These are phyloP conservation scores for Leptinotarsa haldemani DNA, from an alignment of 2,888 invertebrate species.

Conservation along the genomic window DNA sequence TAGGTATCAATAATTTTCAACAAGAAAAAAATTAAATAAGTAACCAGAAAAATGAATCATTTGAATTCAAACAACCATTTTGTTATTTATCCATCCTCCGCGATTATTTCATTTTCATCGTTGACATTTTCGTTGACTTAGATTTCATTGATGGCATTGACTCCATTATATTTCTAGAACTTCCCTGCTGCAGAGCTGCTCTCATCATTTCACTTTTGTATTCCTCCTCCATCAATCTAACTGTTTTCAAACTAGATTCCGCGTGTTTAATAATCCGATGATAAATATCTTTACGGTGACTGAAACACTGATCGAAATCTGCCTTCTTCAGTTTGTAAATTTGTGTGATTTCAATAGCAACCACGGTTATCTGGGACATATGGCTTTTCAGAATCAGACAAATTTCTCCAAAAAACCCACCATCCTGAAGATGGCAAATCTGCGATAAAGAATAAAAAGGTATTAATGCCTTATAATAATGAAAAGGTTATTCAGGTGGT, in stretches of 20 bases:
- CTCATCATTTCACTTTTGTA: background rate
- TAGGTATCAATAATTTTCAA: too few relatives aligned
- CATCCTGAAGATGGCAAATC: slow-evolving; percentile 5
- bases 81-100: too few relatives aligned
- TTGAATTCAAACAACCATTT: too few relatives aligned
- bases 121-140: too few relatives aligned
- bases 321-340: background rate
- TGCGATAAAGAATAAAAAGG: background rate
- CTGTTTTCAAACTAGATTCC: background rate
- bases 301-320: background rate
- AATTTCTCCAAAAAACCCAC: slow-evolving; percentile 1
- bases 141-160: background rate
- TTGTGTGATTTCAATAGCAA: slow-evolving; percentile 2
- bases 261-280: background rate
- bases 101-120: too few relatives aligned
- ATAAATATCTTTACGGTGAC: background rate
- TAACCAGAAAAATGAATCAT: too few relatives aligned
- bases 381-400: background rate
- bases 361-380: background rate
- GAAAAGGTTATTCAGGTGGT: too few relatives aligned
- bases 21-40: background rate
- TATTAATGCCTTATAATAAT: background rate
- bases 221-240: background rate
- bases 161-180: background rate
- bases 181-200: background rate